Evolutionary conservation across 30 jellyfish, hydroid and myxozoan species (phyloP).

Genomic region (Phacellophora camtschatica): DNA sequence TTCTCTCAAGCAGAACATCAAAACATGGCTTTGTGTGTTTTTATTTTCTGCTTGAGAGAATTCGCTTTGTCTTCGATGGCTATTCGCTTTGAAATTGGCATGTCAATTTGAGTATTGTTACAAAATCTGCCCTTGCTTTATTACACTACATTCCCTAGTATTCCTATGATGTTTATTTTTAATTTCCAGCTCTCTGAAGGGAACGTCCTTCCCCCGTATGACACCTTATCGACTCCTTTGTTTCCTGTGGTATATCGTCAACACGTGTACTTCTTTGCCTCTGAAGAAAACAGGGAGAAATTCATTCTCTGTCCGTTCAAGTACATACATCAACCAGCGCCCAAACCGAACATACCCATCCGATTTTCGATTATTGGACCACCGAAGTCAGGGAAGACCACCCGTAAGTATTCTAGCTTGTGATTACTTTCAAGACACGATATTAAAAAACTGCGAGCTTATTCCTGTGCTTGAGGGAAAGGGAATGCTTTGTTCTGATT

Average conservation of each 20-base stretch:
- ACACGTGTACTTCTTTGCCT: slow-evolving; percentile 75
- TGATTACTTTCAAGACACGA: background rate
- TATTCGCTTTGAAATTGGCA: too few species aligned
- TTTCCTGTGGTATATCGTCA: slow-evolving; percentile 89
- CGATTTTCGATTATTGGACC: slow-evolving; percentile 89
- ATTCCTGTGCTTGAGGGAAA: too few species aligned
- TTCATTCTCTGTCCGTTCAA: slow-evolving; percentile 78
- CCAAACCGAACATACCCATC: slow-evolving; percentile 84
- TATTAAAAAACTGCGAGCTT: too few species aligned
- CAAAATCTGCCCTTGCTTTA: too few species aligned
- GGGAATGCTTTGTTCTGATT: too few species aligned
- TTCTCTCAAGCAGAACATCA: too few species aligned
- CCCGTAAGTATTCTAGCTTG: slow-evolving; percentile 56
- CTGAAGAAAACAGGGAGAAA: slow-evolving; percentile 72
- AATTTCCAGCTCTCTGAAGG: slow-evolving; percentile 74
- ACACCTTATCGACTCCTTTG: slow-evolving; percentile 25
- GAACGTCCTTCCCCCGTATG: slow-evolving; percentile 68
- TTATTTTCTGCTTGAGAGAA: too few species aligned
- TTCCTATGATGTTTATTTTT: background rate
- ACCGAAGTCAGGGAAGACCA: slow-evolving; percentile 96
- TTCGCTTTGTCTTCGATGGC: too few species aligned
- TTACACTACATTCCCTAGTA: too few species aligned
- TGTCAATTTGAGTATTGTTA: too few species aligned
- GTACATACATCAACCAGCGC: slow-evolving; percentile 76
- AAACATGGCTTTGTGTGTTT: too few species aligned